phyloP scores from a whole-genome alignment of 2,113 vertebrate genomes.

The Mus spicilegus region DNA sequence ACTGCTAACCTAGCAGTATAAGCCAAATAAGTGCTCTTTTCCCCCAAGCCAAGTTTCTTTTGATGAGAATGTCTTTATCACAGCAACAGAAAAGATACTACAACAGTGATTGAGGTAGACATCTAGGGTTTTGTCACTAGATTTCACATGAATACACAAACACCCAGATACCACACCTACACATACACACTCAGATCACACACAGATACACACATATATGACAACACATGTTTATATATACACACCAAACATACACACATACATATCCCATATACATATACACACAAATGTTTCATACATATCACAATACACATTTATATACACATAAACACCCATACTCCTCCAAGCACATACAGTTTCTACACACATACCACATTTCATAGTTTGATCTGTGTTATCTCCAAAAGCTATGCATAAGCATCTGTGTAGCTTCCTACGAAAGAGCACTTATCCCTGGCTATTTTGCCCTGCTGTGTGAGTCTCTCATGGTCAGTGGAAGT shows the following conservation, averaged over 20 bases:
- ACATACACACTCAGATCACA: not conserved
- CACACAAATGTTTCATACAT: not conserved
- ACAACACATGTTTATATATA: not conserved
- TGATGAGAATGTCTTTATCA: not conserved
- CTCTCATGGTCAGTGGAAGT: not conserved
- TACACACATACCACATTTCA: not conserved
- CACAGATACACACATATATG: not conserved
- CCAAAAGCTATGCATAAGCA: not conserved
- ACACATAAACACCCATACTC: not conserved
- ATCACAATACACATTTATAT: not conserved
- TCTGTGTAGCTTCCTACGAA: not conserved
- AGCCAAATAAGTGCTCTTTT: not conserved
- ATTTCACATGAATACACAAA: not conserved
- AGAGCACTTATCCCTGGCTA: not conserved
- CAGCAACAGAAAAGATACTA: not conserved
- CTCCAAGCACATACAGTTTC: not conserved
- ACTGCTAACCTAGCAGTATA: not conserved
- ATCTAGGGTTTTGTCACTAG: not conserved
- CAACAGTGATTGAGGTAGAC: not conserved
- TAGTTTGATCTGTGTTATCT: not conserved
- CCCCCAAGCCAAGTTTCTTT: no score
- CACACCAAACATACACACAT: not conserved
- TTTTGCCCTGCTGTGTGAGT: not conserved
- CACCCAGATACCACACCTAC: not conserved
- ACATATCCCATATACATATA: not conserved